Evolutionary conservation across 2,888 invertebrate species (phyloP), one percentile per base, ranked within the genome.

Genomic region (Nemotelus nigrinus): DNA sequence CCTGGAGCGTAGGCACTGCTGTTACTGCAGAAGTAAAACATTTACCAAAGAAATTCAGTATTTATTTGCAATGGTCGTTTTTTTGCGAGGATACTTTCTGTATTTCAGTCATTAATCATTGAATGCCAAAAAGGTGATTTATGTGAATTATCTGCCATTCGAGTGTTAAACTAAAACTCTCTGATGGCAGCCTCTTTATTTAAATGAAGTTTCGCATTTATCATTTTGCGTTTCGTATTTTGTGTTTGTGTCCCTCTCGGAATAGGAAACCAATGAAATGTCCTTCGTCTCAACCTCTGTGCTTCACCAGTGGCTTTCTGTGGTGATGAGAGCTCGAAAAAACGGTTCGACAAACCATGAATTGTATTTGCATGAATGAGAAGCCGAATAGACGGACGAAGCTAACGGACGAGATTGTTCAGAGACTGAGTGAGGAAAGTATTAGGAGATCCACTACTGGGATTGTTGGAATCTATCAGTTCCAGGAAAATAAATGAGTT

Each of bases 111-210:
- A 77, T 77, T 68, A 77, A 77, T 77, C 77, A 77, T 68, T 44
- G 57, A 77, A 58, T 77, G 77, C 77, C 77, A 77, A 68, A 77
- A 68, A 77, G 77, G 77, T 77, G 77, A 77, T 77, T 77, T 77
- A 77, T 68, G 77, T 65, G 77, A 77, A 77, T 77, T 77, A 77
- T 77, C 77, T 77, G 58, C 47, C 58, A 67, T 50, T 77, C 45
- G 77, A 64, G 64, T 77, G 77, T 77, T 67, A 77, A 77, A 77
- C 77, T 67, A 77, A 74, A 77, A 77, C 57, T 77, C 77, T 58
- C 68, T 55, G 68, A 67, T 77, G 67, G 77, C 39, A 58, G 77
- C 44, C 77, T 77, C 77, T 77, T 77, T 77, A 77, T 77, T 77
- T 68, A 77, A 77, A 77, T 77, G 55, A 48, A 68, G 68, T 60